Evolutionary conservation across 2,797 vertebrate genomes (phyloP), one percentile per base, ranked within the genome.

Genomic region (Crypturellus tataupa): DNA sequence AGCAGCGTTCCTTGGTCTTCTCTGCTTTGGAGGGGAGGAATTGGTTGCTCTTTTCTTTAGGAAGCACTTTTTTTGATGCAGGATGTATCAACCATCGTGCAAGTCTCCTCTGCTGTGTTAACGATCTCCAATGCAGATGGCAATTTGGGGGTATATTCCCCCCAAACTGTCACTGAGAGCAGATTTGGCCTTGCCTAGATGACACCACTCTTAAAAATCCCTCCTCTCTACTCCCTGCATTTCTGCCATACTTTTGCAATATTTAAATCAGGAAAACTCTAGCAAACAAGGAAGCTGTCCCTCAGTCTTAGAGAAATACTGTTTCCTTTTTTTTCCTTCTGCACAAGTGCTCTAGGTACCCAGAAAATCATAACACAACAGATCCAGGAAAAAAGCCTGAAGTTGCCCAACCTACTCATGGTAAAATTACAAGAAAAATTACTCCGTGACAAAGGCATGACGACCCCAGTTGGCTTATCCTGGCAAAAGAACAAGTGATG

Each of bases 391-490:
- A 94, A 96, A 71, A 93, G 47, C 63, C 82, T 91, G 60, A 86
- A 62, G 58, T 90, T 95, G 91, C 92, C 80, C 89, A 96, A 83
- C 70, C 73, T 95, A 49, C 78, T 87, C 93, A 95, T 51, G 60
- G 76, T 95, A 96, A 97, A 97, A 96, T 91, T 67, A 96, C 88
- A 96, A 96, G 87, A 95, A 96, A 95, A 95, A 95, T 95, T 81
- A 93, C 91, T 91, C 63, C 2, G n/a, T 77, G 76, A 84, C 86
- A 89, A 69, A 97, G 96, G 97, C 97, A 80, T 97, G 93, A 97
- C 82, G 96, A 98, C 97, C 95, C 96, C 86, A 70, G 90, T 90
- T 88, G 96, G 90, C 93, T 94, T 95, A 88, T 81, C 73, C 93
- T 96, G 96, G 97, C 96, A 87, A 92, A 78, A 81, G 97, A 97